Percentiles rank a stretch among this genome's conserved stretches.
Conservation (phyloP, 2,797 vertebrate genomes). For the Holocentrus rufus region DNA sequence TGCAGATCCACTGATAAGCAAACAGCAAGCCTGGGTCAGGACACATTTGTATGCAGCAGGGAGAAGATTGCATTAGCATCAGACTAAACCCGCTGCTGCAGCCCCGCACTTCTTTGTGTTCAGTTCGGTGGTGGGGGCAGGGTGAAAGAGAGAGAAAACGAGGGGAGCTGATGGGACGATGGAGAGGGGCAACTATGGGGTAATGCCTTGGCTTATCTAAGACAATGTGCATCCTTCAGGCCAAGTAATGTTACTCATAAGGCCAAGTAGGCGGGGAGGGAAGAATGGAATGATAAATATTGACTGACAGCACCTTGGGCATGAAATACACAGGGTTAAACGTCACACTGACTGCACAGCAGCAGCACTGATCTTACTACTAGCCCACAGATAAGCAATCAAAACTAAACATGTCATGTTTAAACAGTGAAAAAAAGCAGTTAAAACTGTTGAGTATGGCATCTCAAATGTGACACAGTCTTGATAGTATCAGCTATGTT, state of each 20-base stretch:
- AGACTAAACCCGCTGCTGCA: constrained; percentile 81
- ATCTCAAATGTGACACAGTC: constrained; percentile 7
- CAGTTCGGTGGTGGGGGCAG: constrained; percentile 76
- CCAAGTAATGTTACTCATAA: constrained; percentile 35
- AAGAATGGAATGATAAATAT: constrained; percentile 38
- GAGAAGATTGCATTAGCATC: constrained; percentile 84
- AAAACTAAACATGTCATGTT: background rate
- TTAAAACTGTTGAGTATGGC: background rate
- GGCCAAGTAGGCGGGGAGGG: constrained; percentile 1
- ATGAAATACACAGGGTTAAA: constrained; percentile 42
- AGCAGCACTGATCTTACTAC: constrained; percentile 23
- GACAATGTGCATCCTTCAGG: constrained; percentile 53
- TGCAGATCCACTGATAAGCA: constrained; percentile 74
- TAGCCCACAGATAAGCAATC: background rate
- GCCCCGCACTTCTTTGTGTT: constrained; percentile 81
- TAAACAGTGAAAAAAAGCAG: constrained; percentile 1
- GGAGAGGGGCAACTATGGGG: constrained; percentile 79
- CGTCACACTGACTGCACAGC: constrained; percentile 19
- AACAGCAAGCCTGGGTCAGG: constrained; percentile 75
- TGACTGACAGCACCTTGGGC: constrained; percentile 40
- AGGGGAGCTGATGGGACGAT: constrained; percentile 75
- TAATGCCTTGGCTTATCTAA: constrained; percentile 65
- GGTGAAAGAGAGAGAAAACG: constrained; percentile 68
- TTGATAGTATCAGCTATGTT: constrained; percentile 11
- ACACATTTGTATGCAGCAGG: constrained; percentile 83